Evolutionary conservation across 2,888 invertebrate genomes (phyloP).

Genomic region (Luffia ferchaultella): DNA sequence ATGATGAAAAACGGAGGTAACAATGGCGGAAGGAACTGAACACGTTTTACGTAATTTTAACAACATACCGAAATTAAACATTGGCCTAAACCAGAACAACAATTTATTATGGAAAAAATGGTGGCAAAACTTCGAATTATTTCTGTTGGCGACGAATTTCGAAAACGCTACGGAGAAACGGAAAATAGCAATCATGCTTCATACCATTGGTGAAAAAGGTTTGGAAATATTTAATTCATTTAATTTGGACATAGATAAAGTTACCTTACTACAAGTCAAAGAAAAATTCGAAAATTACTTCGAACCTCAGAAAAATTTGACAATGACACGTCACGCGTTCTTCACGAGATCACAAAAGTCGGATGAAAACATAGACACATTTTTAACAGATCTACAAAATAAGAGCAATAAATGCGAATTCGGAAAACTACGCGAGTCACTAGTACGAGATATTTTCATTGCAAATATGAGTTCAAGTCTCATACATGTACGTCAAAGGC

Average conservation of each 20-base stretch:
- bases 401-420: not conserved
- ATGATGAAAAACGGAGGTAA: too few relatives aligned
- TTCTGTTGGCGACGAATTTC: not conserved
- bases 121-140: constrained; percentile 2
- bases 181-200: constrained; percentile 1
- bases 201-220: constrained; percentile 1
- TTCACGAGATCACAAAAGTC: not conserved
- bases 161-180: not conserved
- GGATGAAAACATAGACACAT: not conserved
- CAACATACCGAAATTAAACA: too few relatives aligned
- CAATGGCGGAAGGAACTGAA: too few relatives aligned
- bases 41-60: too few relatives aligned
- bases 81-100: not conserved
- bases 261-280: not conserved
- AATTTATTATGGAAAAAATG: constrained; percentile 3
- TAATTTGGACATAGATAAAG: not conserved
- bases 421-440: not conserved
- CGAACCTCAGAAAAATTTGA: not conserved
- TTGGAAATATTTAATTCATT: constrained; percentile 1
- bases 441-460: constrained; percentile 2
- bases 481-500: not conserved
- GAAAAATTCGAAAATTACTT: not conserved
- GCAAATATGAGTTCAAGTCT: constrained; percentile 4
- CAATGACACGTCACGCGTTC: not conserved
- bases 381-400: constrained; percentile 2